Base-by-base conservation (phyloP, 2,888 invertebrate genomes). In the Nemotelus pantherinus region DNA sequence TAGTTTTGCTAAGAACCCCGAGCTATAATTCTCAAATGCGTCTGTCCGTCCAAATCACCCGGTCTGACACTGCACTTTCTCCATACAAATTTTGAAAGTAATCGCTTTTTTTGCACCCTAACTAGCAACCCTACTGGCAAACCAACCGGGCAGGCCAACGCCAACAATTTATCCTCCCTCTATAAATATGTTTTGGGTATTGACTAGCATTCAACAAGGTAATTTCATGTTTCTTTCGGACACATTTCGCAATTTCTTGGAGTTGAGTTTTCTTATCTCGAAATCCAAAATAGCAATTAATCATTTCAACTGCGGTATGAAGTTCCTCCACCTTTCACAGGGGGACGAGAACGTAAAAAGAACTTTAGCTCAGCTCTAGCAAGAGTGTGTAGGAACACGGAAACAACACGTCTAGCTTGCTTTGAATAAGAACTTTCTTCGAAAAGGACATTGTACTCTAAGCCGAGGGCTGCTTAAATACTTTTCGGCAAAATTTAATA, bases 281-380 rank as follows among this genome's bases (percentile, higher is more conserved):
- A 57, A n/a, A 58, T 58, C 72, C 58, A 72, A 72, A 63, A 60
- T 60, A 74, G 53, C 63, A 74, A 74, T 74, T 74, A 74, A 74
- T 74, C 74, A 74, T 74, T 60, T 74, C 74, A 63, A 48, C 47
- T 74, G 47, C 25, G 48, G 48, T 7, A 10, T 25, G 60, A 41
- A 74, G 58, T 47, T 6, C 10, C 60, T 53, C 10, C 25, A 25
- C 25, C 25, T 53, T n/a, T 39, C 25, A 68, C 4, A 43, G 5
- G 41, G 43, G 43, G 55, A 55, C 10, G 67, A 6, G 43, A 70
- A 58, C 58, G 58, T 45, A 44, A 58, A 74, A 74, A 63, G 74
- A 60, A 57, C 74, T 63, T 74, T 74, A 74, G 25, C 3, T 50
- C 45, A 45, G 45, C 4, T 68, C 4, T 48, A 53, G 5, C n/a